Percentiles rank a stretch among this genome's conserved stretches.
Conservation (phyloP, 2,113 vertebrate genomes). For the Phaethornis superciliosus region DNA sequence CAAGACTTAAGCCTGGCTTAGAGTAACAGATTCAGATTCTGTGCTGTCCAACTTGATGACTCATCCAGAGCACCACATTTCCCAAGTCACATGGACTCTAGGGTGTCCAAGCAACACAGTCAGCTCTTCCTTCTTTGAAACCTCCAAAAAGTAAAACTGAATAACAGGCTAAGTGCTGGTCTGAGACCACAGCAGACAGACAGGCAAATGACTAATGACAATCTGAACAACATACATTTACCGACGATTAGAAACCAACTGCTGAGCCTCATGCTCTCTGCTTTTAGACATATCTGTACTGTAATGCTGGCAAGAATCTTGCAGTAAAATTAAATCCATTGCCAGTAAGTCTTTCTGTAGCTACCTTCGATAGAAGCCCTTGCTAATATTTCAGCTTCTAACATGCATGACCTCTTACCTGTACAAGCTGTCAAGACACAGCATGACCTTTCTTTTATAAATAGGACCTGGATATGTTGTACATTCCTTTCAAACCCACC, state of each 20-base stretch:
- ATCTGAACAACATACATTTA: not conserved
- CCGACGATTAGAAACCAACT: not conserved
- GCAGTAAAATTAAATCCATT: not conserved
- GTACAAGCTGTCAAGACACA: not conserved
- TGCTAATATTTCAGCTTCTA: not conserved
- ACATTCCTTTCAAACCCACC: not conserved
- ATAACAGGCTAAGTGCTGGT: not conserved
- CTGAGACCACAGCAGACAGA: not conserved
- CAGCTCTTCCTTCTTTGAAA: conserved; percentile 25
- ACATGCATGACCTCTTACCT: conserved; percentile 8
- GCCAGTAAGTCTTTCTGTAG: not conserved
- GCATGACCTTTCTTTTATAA: conserved; percentile 18
- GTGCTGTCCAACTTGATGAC: conserved; percentile 19
- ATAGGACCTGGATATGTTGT: not conserved
- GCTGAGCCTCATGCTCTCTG: not conserved
- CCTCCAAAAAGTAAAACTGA: conserved; percentile 5
- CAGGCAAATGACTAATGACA: conserved; percentile 17
- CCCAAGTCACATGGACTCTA: not conserved
- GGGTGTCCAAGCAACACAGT: conserved; percentile 36
- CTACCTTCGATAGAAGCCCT: not conserved
- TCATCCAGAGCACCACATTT: conserved; percentile 2
- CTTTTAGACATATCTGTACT: not conserved
- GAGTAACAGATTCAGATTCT: not conserved
- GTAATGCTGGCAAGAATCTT: not conserved
- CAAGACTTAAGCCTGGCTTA: not conserved